A percentile compares a stretch with the other conserved stretches of the same genome.
Conservation (phyloP, 2,888 invertebrate genomes). For the Rotaria magnacalcarata region DNA sequence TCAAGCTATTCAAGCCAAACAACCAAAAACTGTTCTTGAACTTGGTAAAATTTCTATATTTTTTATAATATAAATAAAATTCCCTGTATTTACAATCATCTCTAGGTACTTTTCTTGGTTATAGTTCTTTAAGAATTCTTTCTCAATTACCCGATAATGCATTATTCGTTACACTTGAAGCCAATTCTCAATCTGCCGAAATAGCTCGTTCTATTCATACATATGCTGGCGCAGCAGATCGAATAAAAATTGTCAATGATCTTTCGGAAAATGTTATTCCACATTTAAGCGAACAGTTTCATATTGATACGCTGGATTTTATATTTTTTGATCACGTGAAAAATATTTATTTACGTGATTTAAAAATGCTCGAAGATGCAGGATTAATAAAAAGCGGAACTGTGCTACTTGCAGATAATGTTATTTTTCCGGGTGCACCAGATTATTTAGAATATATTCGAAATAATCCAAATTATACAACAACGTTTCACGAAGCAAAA, state of each 20-base stretch:
- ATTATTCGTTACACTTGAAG: not conserved
- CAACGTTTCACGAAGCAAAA: not conserved
- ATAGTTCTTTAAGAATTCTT: not conserved
- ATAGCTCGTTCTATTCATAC: not conserved
- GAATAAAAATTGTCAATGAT: not conserved
- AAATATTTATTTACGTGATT: constrained; percentile 16
- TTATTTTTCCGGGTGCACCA: not conserved
- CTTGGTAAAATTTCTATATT: not conserved
- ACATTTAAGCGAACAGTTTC: not conserved
- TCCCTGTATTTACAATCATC: too few relatives aligned
- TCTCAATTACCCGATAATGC: not conserved
- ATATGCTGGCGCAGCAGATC: not conserved
- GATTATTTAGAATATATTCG: constrained; percentile 9
- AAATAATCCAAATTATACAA: constrained; percentile 12
- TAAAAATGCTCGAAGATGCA: not conserved
- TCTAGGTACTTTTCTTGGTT: constrained; percentile 4
- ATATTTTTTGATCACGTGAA: constrained; percentile 3
- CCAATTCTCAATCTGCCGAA: not conserved
- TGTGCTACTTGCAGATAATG: constrained; percentile 11
- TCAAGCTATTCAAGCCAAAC: not conserved
- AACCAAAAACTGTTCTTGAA: constrained; percentile 25
- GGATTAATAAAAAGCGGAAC: not conserved
- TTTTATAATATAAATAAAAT: too few relatives aligned
- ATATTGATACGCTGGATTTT: constrained; percentile 11
- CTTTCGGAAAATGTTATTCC: not conserved